Evolutionary conservation across 2,113 vertebrate genomes (phyloP).

Genomic region (Gambusia holbrooki): DNA sequence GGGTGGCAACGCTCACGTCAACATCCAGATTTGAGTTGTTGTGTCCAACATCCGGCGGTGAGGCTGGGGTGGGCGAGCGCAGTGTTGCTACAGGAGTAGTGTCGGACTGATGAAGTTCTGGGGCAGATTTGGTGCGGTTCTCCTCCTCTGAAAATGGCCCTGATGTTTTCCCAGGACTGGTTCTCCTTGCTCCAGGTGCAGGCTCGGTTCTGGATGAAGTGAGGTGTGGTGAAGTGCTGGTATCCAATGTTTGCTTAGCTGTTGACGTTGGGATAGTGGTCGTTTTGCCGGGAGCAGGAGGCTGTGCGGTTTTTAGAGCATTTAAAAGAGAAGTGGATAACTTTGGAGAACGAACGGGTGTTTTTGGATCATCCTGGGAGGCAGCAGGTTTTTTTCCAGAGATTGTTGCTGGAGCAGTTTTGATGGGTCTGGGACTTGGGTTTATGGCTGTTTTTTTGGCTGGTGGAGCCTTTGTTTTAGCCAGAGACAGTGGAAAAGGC

Average conservation of each 20-base stretch:
- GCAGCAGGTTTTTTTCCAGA: slow-evolving; percentile 47
- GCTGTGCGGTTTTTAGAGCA: slow-evolving; percentile 50
- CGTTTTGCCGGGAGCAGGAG: slow-evolving; percentile 55
- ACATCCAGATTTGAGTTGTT: slow-evolving; percentile 33
- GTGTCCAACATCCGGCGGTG: slow-evolving; percentile 3
- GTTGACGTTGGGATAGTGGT: slow-evolving; percentile 22
- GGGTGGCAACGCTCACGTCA: slow-evolving; percentile 64
- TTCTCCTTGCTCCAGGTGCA: slow-evolving; percentile 9
- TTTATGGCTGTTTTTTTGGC: slow-evolving; percentile 62
- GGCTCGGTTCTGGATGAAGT: slow-evolving; percentile 21
- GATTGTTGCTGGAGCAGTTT: slow-evolving; percentile 48
- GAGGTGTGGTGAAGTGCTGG: slow-evolving; percentile 7
- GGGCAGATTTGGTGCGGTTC: slow-evolving; percentile 36
- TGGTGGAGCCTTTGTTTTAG: slow-evolving; percentile 8
- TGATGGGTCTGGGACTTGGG: slow-evolving; percentile 35
- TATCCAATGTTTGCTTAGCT: background rate
- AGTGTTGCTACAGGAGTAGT: slow-evolving; percentile 10
- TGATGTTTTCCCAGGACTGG: slow-evolving; percentile 14
- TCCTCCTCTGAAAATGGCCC: slow-evolving; percentile 30
- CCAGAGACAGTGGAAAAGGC: background rate
- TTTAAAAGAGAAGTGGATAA: slow-evolving; percentile 36
- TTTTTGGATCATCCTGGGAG: slow-evolving; percentile 49
- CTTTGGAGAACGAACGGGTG: slow-evolving; percentile 20
- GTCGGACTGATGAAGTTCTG: slow-evolving; percentile 20
- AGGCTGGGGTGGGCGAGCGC: slow-evolving; percentile 2